A percentile compares a stretch with the other conserved stretches of the same genome.
These are phyloP conservation scores for Aplochiton taeniatus DNA, from an alignment of 2,797 vertebrate species.

Conservation along the genomic window DNA sequence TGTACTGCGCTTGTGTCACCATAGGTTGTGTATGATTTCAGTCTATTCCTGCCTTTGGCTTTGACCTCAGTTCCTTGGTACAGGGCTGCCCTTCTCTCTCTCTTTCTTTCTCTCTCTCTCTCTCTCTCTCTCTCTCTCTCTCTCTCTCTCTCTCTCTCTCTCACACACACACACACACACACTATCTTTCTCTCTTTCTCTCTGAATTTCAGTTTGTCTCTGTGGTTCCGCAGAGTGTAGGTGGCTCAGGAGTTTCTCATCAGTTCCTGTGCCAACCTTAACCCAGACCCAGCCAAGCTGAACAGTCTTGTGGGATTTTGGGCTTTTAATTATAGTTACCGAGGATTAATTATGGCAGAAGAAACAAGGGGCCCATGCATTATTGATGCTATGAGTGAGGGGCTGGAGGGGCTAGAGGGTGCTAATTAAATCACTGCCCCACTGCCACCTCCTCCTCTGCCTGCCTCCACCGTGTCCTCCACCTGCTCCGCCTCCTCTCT, in stretches of 20 bases:
- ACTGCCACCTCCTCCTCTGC: conserved; percentile 79
- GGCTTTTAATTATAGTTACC: conserved; percentile 91
- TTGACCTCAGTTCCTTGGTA: too few relatives aligned
- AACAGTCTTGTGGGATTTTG: conserved; percentile 87
- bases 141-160: conserved; percentile 41
- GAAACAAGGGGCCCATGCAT: conserved; percentile 87
- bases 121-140: conserved; percentile 34
- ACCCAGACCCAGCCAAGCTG: conserved; percentile 69
- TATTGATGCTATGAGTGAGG: conserved; percentile 89
- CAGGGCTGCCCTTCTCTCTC: neutral
- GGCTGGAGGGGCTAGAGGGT: conserved; percentile 81
- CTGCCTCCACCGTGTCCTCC: conserved; percentile 64
- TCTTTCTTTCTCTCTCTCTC: neutral
- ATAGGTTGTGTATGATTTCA: too few relatives aligned
- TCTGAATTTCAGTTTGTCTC: neutral
- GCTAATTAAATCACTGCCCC: conserved; percentile 88
- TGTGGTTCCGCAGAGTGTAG: neutral
- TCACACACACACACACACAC: conserved; percentile 48
- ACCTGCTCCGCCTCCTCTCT: conserved; percentile 63
- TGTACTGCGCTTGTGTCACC: too few relatives aligned
- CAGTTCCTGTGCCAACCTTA: conserved; percentile 71
- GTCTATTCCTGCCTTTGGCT: too few relatives aligned
- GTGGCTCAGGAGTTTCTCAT: conserved; percentile 63
- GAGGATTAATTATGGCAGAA: conserved; percentile 89
- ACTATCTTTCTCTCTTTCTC: conserved; percentile 9